A percentile compares a stretch with the other conserved stretches of the same genome.
phyloP scores from a whole-genome alignment of 2,113 vertebrate species.

The Sorex fumeus region DNA sequence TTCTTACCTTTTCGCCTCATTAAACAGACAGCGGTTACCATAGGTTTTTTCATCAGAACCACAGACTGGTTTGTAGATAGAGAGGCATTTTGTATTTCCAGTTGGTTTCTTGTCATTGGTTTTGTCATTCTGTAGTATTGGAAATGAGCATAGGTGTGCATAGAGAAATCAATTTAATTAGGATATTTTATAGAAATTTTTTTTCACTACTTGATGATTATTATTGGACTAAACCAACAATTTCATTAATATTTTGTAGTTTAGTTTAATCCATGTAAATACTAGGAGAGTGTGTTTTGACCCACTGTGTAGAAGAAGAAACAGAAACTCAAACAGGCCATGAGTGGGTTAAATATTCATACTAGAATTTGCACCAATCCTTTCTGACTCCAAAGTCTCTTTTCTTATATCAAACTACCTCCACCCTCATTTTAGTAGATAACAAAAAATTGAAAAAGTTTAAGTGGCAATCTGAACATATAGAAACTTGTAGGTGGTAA shows the following conservation, averaged over 20 bases:
- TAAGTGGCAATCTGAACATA: not conserved
- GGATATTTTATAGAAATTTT: not conserved
- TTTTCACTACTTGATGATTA: conserved; percentile 2
- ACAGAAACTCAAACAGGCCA: not conserved
- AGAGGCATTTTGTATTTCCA: not conserved
- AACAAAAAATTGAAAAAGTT: not conserved
- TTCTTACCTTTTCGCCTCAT: conserved; percentile 84
- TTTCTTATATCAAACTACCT: not conserved
- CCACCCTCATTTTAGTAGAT: not conserved
- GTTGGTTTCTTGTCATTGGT: not conserved
- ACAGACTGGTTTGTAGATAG: conserved; percentile 80
- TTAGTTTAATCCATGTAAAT: not conserved
- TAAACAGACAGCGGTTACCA: conserved; percentile 77
- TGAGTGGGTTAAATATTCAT: not conserved
- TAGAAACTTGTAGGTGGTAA: not conserved
- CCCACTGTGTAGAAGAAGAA: not conserved
- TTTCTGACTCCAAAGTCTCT: not conserved
- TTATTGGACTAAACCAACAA: not conserved
- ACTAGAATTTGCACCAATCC: not conserved
- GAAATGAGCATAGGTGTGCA: not conserved
- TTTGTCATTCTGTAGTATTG: conserved; percentile 19
- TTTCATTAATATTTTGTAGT: not conserved
- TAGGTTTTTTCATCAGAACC: conserved; percentile 86
- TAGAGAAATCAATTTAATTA: not conserved
- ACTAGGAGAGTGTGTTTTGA: not conserved